A percentile compares a stretch with the other conserved stretches of the same genome.
Evolutionary conservation across 2,888 invertebrate genomes (phyloP).

Genomic region (Drosophila nigricruria): DNA sequence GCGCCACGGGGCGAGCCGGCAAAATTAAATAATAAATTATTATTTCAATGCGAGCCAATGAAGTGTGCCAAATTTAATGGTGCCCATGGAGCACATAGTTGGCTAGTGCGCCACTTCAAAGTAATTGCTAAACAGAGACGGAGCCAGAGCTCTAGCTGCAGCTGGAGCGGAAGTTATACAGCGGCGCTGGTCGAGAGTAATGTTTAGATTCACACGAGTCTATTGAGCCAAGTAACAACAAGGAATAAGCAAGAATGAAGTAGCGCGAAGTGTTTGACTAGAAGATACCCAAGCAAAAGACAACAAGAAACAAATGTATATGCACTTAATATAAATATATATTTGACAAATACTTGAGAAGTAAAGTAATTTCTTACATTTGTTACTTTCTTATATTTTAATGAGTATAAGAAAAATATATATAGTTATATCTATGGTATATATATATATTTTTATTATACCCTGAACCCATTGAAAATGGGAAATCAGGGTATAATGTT

Average conservation of each 20-base stretch:
- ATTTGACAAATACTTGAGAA: neutral
- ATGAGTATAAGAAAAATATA: no score
- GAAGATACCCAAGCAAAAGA: neutral
- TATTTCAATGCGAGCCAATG: slow-evolving; percentile 74
- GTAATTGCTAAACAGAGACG: slow-evolving; percentile 61
- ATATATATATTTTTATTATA: no score
- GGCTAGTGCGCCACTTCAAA: slow-evolving; percentile 74
- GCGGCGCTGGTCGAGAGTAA: neutral
- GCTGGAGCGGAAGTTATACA: neutral
- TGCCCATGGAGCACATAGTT: slow-evolving; percentile 66
- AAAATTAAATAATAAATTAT: slow-evolving; percentile 80
- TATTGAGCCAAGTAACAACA: slow-evolving; percentile 21
- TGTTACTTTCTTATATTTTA: neutral
- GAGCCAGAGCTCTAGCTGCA: neutral
- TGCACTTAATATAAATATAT: neutral
- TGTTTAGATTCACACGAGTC: slow-evolving; percentile 41
- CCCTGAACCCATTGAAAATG: no score
- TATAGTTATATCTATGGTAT: no score
- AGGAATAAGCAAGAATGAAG: slow-evolving; percentile 19
- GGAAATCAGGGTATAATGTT: no score
- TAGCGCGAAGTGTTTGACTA: neutral
- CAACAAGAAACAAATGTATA: neutral
- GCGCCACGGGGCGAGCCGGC: slow-evolving; percentile 15
- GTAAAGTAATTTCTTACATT: neutral
- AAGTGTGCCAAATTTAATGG: slow-evolving; percentile 80